A percentile compares a stretch with the other conserved stretches of the same genome.
Evolutionary conservation across 2,113 vertebrate species (phyloP).

Genomic region (Pardalotus punctatus): DNA sequence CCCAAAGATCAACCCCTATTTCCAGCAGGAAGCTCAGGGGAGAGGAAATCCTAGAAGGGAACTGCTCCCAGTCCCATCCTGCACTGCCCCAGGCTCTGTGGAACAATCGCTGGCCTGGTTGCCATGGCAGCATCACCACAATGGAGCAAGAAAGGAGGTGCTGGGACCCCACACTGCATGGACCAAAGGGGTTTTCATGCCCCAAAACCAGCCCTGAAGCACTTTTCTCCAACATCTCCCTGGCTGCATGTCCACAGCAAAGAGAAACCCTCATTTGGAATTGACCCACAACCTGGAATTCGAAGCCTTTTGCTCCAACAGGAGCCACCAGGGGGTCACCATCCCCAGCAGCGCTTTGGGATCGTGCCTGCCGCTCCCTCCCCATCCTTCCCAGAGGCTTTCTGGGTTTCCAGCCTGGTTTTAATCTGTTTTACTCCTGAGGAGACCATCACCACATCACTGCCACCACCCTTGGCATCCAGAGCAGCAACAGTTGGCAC

Average conservation of each 20-base stretch:
- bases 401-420: background rate
- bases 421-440: background rate
- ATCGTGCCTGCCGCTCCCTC: fast-evolving
- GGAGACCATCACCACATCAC: background rate
- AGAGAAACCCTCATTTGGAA: background rate
- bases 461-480: fast-evolving
- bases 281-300: background rate
- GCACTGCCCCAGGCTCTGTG: background rate
- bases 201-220: background rate
- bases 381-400: background rate
- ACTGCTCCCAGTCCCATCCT: fast-evolving
- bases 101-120: background rate
- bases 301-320: background rate
- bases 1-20: background rate
- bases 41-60: background rate
- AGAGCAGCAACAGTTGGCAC: fast-evolving
- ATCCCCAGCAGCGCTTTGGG: fast-evolving
- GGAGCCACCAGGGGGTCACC: background rate
- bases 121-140: background rate
- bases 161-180: fast-evolving
- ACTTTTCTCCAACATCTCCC: fast-evolving
- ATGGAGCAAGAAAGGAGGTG: fast-evolving
- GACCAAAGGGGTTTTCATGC: background rate
- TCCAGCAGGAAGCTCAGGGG: background rate
- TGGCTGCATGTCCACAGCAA: fast-evolving